A percentile compares a stretch with the other conserved stretches of the same genome.
These are phyloP conservation scores for Zaprionus nigranus DNA, from an alignment of 1,140 invertebrate genomes.

Conservation along the genomic window DNA sequence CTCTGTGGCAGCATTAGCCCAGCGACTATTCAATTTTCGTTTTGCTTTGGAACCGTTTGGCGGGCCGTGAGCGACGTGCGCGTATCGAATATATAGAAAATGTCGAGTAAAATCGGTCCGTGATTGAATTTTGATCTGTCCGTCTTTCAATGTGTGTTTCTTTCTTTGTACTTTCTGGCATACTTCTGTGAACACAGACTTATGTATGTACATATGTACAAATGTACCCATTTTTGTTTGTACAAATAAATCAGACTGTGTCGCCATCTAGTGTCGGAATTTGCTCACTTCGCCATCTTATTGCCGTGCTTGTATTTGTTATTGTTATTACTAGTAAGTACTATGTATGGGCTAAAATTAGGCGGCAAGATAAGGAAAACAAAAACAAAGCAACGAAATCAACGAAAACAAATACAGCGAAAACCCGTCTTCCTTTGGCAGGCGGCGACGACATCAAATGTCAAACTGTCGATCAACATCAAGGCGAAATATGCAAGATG, in stretches of 20 bases:
- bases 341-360: slow-evolving; percentile 30
- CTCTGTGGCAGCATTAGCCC: slow-evolving; percentile 43
- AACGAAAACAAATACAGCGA: slow-evolving; percentile 40
- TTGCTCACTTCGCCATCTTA: background rate
- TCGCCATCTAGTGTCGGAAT: slow-evolving; percentile 56
- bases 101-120: slow-evolving; percentile 50
- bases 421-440: slow-evolving; percentile 73
- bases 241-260: slow-evolving; percentile 16
- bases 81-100: slow-evolving; percentile 35
- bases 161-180: slow-evolving; percentile 2
- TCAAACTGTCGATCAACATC: slow-evolving; percentile 82
- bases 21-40: slow-evolving; percentile 78
- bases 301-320: slow-evolving; percentile 5
- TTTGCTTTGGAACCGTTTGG: slow-evolving; percentile 69
- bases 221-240: background rate
- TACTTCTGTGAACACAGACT: background rate
- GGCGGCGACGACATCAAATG: slow-evolving; percentile 77
- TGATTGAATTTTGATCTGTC: slow-evolving; percentile 53
- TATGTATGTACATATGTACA: background rate
- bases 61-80: slow-evolving; percentile 45
- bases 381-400: slow-evolving; percentile 18
- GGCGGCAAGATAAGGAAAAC: slow-evolving; percentile 9
- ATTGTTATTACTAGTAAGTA: slow-evolving; percentile 36
- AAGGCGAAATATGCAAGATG: slow-evolving; percentile 81
- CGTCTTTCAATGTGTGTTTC: slow-evolving; percentile 42